Evolutionary conservation across 2,113 vertebrate species (phyloP), one percentile per base, ranked within the genome.

Genomic region (Cichladusa arquata): DNA sequence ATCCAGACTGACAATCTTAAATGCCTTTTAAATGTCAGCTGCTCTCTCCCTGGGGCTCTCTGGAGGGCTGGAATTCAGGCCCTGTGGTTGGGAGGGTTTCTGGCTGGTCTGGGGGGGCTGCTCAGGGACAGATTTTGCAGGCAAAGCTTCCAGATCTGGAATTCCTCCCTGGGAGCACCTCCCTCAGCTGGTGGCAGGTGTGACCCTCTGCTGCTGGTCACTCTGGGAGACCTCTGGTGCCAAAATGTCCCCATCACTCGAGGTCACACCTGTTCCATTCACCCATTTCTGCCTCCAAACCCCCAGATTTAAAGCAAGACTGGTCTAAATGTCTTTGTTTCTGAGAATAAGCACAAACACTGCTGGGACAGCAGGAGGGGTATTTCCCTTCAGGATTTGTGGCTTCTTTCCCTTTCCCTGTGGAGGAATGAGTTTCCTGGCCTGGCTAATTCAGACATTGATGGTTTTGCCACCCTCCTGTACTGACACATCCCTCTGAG

Each of bases 221-320:
- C 12, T 57, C n/a, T 2, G 53, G 44, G 44, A 19, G 34, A 10
- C 9, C 22, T 45, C 44, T 3, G 14, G 53, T 53, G 42, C 5
- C 0, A 0, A 33, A 53, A 17, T 38, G n/a, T 26, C 40, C 18
- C 14, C 40, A 0, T 16, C 8, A 0, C 3, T 2, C 2, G 2
- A 57, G 29, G 20, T 26, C 36, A 19, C 20, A 11, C 13, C 7
- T 0, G 6, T 6, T 51, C 17, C 18, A 2, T 13, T 28, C 56
- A 8, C 44, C 25, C 23, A 7, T 20, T 76, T 33, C 67, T 72
- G 48, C 24, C 62, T 16, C 40, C 66, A 24, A 58, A 40, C 0
- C 14, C 19, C 16, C 18, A 13, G 0, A 7, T 18, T 74, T 22
- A 33, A n/a, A 57, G 58, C 76, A 50, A 66, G 20, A 1, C 12